Percentiles rank a stretch among this genome's conserved stretches.
phyloP scores from a whole-genome alignment of 2,113 vertebrate genomes.

The Rana temporaria region DNA sequence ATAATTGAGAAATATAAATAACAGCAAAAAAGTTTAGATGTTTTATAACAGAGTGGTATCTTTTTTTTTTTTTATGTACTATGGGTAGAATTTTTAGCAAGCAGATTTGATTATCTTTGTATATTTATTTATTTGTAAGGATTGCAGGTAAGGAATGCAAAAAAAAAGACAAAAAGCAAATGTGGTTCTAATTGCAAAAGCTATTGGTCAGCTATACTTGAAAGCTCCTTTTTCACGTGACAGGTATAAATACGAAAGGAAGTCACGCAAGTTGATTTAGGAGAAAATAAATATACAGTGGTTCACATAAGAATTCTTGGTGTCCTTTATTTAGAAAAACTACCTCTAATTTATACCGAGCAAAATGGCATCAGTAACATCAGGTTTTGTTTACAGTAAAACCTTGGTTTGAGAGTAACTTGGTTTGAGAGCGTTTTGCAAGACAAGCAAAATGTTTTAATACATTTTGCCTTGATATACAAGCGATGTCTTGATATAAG shows the following conservation, averaged over 20 bases:
- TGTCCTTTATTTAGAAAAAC: conserved; percentile 35
- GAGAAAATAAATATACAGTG: conserved; percentile 76
- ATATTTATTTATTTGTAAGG: conserved; percentile 90
- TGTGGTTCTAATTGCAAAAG: conserved; percentile 85
- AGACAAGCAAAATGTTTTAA: no score
- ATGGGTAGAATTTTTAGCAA: conserved; percentile 84
- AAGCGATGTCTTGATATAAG: no score
- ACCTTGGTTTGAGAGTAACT: no score
- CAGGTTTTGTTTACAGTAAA: no score
- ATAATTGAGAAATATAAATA: conserved; percentile 72
- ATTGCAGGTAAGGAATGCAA: conserved; percentile 84
- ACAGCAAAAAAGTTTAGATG: conserved; percentile 78
- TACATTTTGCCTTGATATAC: no score
- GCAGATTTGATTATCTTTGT: conserved; percentile 77
- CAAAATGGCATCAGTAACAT: no score
- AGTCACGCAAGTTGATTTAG: conserved; percentile 74
- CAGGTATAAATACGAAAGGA: conserved; percentile 62
- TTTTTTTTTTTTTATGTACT: conserved; percentile 84
- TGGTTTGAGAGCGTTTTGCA: no score
- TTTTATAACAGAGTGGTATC: conserved; percentile 82
- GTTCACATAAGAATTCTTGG: conserved; percentile 35
- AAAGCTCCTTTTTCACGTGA: conserved; percentile 87
- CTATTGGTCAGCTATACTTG: conserved; percentile 91
- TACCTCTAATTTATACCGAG: not conserved
- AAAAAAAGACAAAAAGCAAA: conserved; percentile 68